Evolutionary conservation across 2,888 invertebrate genomes (phyloP), one percentile per base, ranked within the genome.

Genomic region (Sminthurinus aureus): DNA sequence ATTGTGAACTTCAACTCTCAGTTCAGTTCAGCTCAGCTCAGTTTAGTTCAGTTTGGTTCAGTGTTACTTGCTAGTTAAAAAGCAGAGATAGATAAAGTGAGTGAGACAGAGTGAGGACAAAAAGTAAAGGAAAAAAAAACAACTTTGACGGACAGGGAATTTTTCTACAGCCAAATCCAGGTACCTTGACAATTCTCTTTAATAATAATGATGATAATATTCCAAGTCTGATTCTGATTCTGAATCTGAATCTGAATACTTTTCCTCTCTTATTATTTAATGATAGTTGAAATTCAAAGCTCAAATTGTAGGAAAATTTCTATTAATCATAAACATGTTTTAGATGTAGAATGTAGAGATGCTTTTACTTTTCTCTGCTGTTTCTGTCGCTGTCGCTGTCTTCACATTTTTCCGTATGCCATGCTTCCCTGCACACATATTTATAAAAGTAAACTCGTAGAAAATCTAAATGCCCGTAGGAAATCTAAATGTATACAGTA

Each of bases 141-240:
- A 38, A 38, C 38, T 80, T 80, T 80, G 80, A 80, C 73, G 80
- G 73, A 80, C 80, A 80, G 69, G 64, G 71, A 67, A 58, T 73
- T 80, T 80, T 73, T 58, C 22, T 69, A 71, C 69, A 24, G 38
- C 50, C 50, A 79, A 79, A 79, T 69, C 51, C 79, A 79, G 80
- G 80, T 80, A 80, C 73, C 24, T 80, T 80, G 80, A 80, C 80
- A 80, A 80, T 80, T 18, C 58, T 73, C 73, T 73, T 79, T 73
- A 52, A 20, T 8, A n/a, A 15, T 50, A 13, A 38, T 38, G 38
- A 38, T 38, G 6, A 38, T 38, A 38, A 38, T 38, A 38, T 38
- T 38, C 38, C 6, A 6, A 38, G 1, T 38, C 38, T 38, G 38
- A 38, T 38, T 38, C 38, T 38, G 38, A 38, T 38, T 38, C 38